Conservation (phyloP, 1,140 invertebrate genomes). For the Drosophila oshimai region DNA sequence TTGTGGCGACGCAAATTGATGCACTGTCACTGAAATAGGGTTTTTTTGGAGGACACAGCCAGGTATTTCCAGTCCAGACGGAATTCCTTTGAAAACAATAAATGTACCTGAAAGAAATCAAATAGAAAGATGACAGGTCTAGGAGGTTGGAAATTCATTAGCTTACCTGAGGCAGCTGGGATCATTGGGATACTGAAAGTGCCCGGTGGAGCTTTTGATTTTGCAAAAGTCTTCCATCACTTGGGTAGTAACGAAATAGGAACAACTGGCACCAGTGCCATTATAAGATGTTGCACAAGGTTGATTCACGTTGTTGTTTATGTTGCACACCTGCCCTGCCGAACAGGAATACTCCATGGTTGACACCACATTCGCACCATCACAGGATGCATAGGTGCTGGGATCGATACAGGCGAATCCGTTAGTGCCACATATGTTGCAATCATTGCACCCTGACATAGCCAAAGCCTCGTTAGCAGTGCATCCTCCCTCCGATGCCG, state of each 20-base stretch:
- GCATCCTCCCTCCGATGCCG: neutral
- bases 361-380: neutral
- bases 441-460: conserved; percentile 29
- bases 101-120: neutral
- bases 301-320: neutral
- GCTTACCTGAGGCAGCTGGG: conserved; percentile 6
- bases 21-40: conserved; percentile 1
- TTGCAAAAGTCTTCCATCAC: conserved; percentile 7
- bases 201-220: conserved; percentile 1
- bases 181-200: conserved; percentile 12
- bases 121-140: neutral
- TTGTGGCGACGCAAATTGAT: neutral
- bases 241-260: neutral
- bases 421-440: conserved; percentile 28
- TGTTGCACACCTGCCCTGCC: conserved; percentile 20
- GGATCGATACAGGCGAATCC: neutral
- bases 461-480: neutral
- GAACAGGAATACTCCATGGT: neutral
- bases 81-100: neutral
- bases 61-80: conserved; percentile 9
- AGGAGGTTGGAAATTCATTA: no score
- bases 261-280: conserved; percentile 15
- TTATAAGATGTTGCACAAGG: conserved; percentile 18
- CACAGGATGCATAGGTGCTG: conserved; percentile 7
- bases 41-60: conserved; percentile 8